Percentiles rank a stretch among this genome's conserved stretches.
phyloP scores from a whole-genome alignment of 2,797 vertebrate genomes.

The Muscicapa striata region DNA sequence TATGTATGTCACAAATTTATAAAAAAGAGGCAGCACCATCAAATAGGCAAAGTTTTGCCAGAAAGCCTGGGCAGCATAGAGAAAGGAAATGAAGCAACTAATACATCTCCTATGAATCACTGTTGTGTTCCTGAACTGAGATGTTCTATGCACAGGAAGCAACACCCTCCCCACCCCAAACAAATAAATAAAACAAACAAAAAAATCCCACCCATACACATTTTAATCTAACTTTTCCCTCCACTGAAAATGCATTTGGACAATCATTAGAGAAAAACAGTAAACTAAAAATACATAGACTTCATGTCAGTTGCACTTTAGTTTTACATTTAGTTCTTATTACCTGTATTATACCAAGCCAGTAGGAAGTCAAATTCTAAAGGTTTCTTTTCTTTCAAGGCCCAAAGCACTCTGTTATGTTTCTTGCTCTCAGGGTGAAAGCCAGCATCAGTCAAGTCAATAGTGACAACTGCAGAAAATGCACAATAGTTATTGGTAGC shows the following conservation, averaged over 20 bases:
- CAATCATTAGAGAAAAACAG: neutral
- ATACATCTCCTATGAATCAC: neutral
- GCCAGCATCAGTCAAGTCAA: constrained; percentile 83
- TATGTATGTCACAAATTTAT: neutral
- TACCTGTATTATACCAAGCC: constrained; percentile 84
- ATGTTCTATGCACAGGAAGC: neutral
- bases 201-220: neutral
- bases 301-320: neutral
- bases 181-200: neutral
- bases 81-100: neutral
- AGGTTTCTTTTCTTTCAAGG: constrained; percentile 84
- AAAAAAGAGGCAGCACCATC: neutral
- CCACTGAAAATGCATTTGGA: neutral
- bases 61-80: neutral
- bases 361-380: constrained; percentile 87
- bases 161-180: neutral
- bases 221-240: neutral
- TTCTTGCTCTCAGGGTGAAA: constrained; percentile 82
- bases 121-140: neutral
- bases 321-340: neutral
- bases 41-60: neutral
- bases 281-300: neutral
- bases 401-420: constrained; percentile 80
- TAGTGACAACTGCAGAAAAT: constrained; percentile 82
- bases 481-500: neutral